phyloP scores from a whole-genome alignment of 2,113 vertebrate genomes.

The Zosterops borbonicus region DNA sequence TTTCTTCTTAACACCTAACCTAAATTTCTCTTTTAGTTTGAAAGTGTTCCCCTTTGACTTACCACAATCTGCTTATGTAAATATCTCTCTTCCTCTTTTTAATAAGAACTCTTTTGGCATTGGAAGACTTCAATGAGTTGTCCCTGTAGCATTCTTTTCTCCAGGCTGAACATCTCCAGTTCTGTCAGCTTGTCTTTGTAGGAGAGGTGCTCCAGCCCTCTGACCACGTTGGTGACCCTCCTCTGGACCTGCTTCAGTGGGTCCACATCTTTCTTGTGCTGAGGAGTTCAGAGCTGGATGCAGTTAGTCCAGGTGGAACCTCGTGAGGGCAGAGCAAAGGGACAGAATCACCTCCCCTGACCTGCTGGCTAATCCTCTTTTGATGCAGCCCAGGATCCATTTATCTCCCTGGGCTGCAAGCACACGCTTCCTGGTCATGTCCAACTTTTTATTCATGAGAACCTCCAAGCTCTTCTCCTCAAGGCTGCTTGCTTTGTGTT shows the following conservation, averaged over 20 bases:
- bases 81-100: background rate
- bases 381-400: background rate
- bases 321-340: background rate
- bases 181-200: background rate
- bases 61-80: background rate
- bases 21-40: background rate
- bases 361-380: background rate
- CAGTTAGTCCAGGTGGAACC: background rate
- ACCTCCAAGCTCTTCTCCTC: background rate
- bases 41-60: background rate
- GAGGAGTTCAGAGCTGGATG: background rate
- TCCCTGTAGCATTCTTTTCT: background rate
- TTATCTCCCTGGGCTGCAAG: background rate
- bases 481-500: background rate
- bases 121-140: background rate
- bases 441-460: background rate
- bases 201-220: background rate
- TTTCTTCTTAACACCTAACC: background rate
- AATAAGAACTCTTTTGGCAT: background rate
- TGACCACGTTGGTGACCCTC: background rate
- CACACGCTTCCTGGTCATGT: rapidly evolving
- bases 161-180: background rate
- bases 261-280: background rate
- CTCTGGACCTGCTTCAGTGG: background rate
- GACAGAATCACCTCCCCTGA: background rate